A percentile compares a stretch with the other conserved stretches of the same genome.
Evolutionary conservation across 2,113 vertebrate species (phyloP).

Genomic region (Ciconia maguari): DNA sequence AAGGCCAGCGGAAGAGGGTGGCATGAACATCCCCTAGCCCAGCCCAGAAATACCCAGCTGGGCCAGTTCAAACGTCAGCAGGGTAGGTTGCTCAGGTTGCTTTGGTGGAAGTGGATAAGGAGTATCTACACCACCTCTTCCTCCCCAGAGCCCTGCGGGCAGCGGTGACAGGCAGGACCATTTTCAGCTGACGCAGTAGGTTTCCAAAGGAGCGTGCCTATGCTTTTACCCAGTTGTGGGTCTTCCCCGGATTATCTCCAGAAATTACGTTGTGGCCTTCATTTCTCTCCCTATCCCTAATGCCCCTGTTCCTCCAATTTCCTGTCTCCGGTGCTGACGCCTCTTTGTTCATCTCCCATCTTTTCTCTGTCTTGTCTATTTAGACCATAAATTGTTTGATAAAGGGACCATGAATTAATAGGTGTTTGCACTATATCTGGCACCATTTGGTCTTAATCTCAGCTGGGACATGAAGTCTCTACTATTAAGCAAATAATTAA

Average conservation of each 20-base stretch:
- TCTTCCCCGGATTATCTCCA: background rate
- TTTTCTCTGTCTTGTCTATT: constrained; percentile 64
- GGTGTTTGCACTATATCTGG: constrained; percentile 63
- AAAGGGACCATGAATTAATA: constrained; percentile 65
- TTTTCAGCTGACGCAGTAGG: background rate
- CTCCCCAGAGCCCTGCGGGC: fast-evolving
- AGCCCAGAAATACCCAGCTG: background rate
- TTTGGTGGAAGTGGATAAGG: background rate
- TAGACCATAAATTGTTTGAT: constrained; percentile 47
- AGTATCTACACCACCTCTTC: background rate
- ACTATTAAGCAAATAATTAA: constrained; percentile 51
- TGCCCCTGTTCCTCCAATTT: background rate
- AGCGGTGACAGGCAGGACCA: background rate
- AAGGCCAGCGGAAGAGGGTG: background rate
- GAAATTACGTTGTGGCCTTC: background rate
- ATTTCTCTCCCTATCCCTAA: background rate
- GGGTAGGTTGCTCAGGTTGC: background rate
- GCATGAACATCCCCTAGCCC: background rate
- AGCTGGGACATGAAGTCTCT: constrained; percentile 29
- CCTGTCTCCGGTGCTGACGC: constrained; percentile 1
- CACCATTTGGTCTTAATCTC: constrained; percentile 50
- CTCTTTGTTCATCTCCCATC: constrained; percentile 59
- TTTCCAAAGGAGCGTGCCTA: background rate
- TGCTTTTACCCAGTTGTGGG: background rate
- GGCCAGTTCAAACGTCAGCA: background rate